A percentile compares a stretch with the other conserved stretches of the same genome.
Conservation (phyloP, 2,888 invertebrate genomes). For the Sepioteuthis lessoniana region DNA sequence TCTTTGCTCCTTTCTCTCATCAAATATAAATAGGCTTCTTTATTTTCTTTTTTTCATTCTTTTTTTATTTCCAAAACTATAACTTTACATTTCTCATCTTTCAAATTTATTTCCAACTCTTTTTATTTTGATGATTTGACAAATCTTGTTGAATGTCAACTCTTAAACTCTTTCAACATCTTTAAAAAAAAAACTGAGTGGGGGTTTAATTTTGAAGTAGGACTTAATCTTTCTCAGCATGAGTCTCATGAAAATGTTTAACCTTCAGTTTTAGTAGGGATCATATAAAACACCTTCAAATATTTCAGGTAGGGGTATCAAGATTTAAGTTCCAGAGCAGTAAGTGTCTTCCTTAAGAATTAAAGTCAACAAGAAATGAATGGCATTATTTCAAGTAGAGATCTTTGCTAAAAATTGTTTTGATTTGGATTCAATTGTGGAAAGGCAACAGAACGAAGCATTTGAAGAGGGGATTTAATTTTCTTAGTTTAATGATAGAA, state of each 20-base stretch:
- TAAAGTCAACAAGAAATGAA: not conserved
- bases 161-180: not conserved
- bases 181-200: not conserved
- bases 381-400: not conserved
- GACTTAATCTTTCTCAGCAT: conserved; percentile 33
- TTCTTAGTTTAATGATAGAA: not conserved
- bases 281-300: not conserved
- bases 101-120: not conserved
- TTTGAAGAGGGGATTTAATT: not conserved
- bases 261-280: not conserved
- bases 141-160: not conserved
- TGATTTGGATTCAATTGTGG: not conserved
- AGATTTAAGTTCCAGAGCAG: not conserved
- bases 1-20: not conserved
- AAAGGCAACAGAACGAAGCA: not conserved
- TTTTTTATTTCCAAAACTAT: not conserved
- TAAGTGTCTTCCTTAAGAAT: not conserved
- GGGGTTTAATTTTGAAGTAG: not conserved
- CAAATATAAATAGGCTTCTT: not conserved
- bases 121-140: not conserved
- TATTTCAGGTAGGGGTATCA: too few species aligned
- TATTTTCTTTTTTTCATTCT: too few species aligned
- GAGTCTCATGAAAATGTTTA: not conserved
- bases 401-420: not conserved
- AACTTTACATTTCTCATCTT: not conserved